Conservation (phyloP, 23 tunicate genomes). For the Halocynthia aurantium region DNA sequence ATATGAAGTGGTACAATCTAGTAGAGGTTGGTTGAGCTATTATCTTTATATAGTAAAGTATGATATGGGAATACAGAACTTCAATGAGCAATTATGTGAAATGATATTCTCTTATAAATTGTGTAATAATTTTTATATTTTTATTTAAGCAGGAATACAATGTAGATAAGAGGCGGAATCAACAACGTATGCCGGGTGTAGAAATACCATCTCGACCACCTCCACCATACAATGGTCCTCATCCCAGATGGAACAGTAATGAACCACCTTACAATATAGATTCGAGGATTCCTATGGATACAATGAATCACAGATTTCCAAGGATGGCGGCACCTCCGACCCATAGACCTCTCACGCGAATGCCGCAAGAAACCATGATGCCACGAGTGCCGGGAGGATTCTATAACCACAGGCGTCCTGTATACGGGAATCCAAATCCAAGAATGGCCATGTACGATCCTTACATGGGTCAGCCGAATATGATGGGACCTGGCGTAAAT, state of each 20-base stretch:
- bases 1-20: no score
- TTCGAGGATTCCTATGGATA: slow-evolving; percentile 19
- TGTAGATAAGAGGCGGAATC: slow-evolving; percentile 10
- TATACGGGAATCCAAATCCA: slow-evolving; percentile 8
- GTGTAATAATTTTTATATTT: no score
- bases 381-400: slow-evolving; percentile 15
- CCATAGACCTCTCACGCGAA: slow-evolving; percentile 9
- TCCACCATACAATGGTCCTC: slow-evolving; percentile 22
- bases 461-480: slow-evolving; percentile 9
- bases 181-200: neutral
- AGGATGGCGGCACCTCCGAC: slow-evolving; percentile 9
- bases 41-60: no score
- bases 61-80: no score
- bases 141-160: slow-evolving; percentile 17
- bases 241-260: neutral
- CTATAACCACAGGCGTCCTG: neutral
- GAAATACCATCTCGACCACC: slow-evolving; percentile 24
- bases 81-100: no score
- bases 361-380: slow-evolving; percentile 20
- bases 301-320: neutral
- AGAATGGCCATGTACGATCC: slow-evolving; percentile 27
- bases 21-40: no score
- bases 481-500: neutral
- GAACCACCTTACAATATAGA: neutral
- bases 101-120: no score